phyloP scores from a whole-genome alignment of 2,888 invertebrate genomes.

The Cheilosia soror region DNA sequence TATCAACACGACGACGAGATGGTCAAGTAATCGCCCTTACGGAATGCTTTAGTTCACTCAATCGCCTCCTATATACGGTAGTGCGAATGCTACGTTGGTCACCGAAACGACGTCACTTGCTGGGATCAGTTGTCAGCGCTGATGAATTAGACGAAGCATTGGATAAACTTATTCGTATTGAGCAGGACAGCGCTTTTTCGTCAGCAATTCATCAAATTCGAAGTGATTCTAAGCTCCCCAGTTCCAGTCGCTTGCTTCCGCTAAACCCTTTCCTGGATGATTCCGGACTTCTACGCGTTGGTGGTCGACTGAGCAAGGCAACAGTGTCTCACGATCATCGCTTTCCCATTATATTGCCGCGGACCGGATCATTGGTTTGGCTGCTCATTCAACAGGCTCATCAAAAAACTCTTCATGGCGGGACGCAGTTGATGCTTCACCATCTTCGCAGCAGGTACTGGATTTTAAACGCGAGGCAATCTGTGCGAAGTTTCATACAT shows the following conservation, averaged over 20 bases:
- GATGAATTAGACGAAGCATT: conserved; percentile 10
- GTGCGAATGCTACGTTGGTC: conserved; percentile 6
- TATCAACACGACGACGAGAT: not conserved
- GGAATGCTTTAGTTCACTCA: not conserved
- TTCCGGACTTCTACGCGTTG: not conserved
- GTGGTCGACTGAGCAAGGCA: not conserved
- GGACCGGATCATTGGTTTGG: conserved; percentile 9
- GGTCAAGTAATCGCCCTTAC: not conserved
- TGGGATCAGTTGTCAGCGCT: not conserved
- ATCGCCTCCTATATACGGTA: conserved; percentile 7
- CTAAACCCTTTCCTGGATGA: conserved; percentile 9
- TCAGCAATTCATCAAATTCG: not conserved
- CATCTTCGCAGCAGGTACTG: conserved; percentile 3
- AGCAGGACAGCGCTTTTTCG: conserved; percentile 2
- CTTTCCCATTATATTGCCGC: conserved; percentile 12
- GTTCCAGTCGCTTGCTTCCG: not conserved
- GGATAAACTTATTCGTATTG: not conserved
- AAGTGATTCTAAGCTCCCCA: not conserved
- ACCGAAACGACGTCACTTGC: not conserved
- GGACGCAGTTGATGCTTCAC: conserved; percentile 13
- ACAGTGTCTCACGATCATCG: not conserved
- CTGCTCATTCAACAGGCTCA: conserved; percentile 27
- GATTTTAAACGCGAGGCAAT: conserved; percentile 12
- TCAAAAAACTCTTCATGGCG: conserved; percentile 36
- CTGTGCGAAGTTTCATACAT: conserved; percentile 10